phyloP scores from a whole-genome alignment of 2,888 invertebrate species.

The Seira musarum region DNA sequence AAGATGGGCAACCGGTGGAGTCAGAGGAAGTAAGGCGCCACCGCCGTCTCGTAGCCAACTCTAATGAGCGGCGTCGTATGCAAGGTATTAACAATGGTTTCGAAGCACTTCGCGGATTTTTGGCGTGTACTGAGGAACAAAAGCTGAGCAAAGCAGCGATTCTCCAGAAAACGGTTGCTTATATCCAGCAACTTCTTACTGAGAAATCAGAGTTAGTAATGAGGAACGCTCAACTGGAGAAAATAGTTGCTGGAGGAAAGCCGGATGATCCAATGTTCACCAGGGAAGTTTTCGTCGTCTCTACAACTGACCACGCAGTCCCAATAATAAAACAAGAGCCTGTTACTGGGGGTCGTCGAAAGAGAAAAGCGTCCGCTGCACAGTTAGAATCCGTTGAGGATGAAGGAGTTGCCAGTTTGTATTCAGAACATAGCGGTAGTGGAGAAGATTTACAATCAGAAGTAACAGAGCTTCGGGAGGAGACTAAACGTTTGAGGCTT shows the following conservation, averaged over 20 bases:
- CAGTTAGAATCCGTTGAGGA: slow-evolving; percentile 33
- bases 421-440: slow-evolving; percentile 45
- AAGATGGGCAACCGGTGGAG: neutral
- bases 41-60: slow-evolving; percentile 38
- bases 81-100: slow-evolving; percentile 49
- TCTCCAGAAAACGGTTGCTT: slow-evolving; percentile 37
- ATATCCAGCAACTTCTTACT: slow-evolving; percentile 36
- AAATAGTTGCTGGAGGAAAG: slow-evolving; percentile 30
- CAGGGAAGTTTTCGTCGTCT: slow-evolving; percentile 37
- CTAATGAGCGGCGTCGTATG: slow-evolving; percentile 46
- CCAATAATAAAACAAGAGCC: slow-evolving; percentile 44
- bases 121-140: slow-evolving; percentile 31
- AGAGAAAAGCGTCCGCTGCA: slow-evolving; percentile 42
- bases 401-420: slow-evolving; percentile 46
- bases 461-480: slow-evolving; percentile 47
- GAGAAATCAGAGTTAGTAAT: slow-evolving; percentile 36
- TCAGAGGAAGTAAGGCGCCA: slow-evolving; percentile 33
- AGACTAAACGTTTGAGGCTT: slow-evolving; percentile 44
- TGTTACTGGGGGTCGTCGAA: slow-evolving; percentile 10
- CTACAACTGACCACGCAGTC: slow-evolving; percentile 39
- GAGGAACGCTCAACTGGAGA: slow-evolving; percentile 47
- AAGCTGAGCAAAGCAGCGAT: slow-evolving; percentile 47
- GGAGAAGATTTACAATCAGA: slow-evolving; percentile 50
- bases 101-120: slow-evolving; percentile 38
- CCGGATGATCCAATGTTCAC: slow-evolving; percentile 26